Conservation (phyloP, 2,113 vertebrate genomes). For the Nothoprocta perdicaria region DNA sequence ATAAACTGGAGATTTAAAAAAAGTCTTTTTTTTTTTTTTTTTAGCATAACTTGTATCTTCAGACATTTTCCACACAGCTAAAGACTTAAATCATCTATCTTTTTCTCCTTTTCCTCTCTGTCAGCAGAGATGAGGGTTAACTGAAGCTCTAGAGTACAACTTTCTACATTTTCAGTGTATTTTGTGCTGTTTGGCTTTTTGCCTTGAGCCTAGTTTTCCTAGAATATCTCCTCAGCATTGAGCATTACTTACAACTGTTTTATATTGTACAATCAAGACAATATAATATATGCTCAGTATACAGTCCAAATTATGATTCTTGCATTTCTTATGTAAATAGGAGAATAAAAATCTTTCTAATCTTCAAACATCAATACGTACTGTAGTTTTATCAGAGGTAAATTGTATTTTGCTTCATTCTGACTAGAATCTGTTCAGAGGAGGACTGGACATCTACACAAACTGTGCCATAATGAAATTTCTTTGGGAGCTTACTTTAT, state of each 20-base stretch:
- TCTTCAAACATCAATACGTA: background rate
- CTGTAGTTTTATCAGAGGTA: background rate
- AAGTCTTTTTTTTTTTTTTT: background rate
- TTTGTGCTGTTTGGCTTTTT: background rate
- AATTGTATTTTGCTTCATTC: background rate
- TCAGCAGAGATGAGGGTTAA: background rate
- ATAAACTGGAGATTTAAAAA: no score
- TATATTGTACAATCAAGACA: background rate
- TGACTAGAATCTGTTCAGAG: background rate
- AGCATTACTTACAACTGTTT: background rate
- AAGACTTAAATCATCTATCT: background rate
- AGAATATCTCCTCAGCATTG: background rate
- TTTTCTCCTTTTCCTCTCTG: background rate
- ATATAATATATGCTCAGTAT: background rate
- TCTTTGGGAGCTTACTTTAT: background rate
- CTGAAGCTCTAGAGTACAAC: background rate
- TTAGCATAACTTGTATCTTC: background rate
- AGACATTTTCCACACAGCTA: background rate
- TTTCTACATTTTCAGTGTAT: background rate
- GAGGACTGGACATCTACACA: background rate
- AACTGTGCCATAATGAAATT: accelerated
- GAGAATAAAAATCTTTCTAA: background rate
- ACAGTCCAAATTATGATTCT: background rate
- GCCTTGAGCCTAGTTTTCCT: background rate
- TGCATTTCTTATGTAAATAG: background rate